These are phyloP conservation scores for Spea multiplicata DNA, from an alignment of 2,113 vertebrate species.

Conservation along the genomic window DNA sequence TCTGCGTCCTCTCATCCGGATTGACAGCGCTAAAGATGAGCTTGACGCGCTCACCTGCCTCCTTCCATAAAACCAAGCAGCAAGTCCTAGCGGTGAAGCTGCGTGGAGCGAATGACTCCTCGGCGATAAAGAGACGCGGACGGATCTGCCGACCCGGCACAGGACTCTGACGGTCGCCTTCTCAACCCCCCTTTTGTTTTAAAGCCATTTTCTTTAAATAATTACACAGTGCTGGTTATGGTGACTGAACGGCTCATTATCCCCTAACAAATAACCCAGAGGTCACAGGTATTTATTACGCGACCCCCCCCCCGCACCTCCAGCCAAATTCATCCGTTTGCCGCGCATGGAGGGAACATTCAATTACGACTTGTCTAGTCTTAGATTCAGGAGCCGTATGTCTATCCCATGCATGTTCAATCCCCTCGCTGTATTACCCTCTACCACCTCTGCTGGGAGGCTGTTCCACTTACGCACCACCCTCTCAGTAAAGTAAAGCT, in stretches of 20 bases:
- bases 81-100: slow-evolving; percentile 8
- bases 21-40: slow-evolving; percentile 26
- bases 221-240: slow-evolving; percentile 4
- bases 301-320: background rate
- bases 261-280: slow-evolving; percentile 16
- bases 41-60: slow-evolving; percentile 11
- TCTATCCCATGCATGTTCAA: no score
- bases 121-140: slow-evolving; percentile 8
- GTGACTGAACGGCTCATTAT: slow-evolving; percentile 8
- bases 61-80: background rate
- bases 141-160: background rate
- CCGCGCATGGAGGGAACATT: background rate
- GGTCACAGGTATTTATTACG: slow-evolving; percentile 27
- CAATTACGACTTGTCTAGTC: slow-evolving; percentile 1
- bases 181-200: background rate
- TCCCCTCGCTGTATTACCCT: no score
- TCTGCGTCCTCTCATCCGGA: slow-evolving; percentile 6
- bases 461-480: no score
- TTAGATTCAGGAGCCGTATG: no score
- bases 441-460: no score
- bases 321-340: background rate
- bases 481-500: no score
- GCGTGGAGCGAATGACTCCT: slow-evolving; percentile 3
- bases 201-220: slow-evolving; percentile 1
- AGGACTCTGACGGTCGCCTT: background rate